Base-by-base conservation (phyloP, 92 coral and sea anemone genomes). In the Plumapathes pennacea region DNA sequence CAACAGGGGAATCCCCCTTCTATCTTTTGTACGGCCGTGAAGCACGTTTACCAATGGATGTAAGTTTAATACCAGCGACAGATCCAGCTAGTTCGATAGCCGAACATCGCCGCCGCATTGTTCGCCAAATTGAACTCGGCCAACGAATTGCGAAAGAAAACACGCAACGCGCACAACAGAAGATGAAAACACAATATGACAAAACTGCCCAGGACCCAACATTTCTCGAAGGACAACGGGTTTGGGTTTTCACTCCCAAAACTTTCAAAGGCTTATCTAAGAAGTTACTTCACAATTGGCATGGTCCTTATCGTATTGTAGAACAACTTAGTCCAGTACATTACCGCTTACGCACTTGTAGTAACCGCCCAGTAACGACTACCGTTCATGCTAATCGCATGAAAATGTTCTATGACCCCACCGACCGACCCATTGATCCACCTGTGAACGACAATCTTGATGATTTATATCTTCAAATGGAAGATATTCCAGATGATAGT, bases 1-100 rank as follows among this genome's bases (percentile, higher is more conserved):
- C 76, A n/a, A 83, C 76, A 0, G 68, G 69, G 12, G 90, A 84
- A 45, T 51, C 71, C 18, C 89, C 89, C 1, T 76, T 83, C 19
- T 76, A 61, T 25, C 37, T 76, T 1, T 56, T 83, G 6, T 68
- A 69, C 26, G 83, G 89, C 7, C 56, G 84, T 7, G 71, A 82
- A 41, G 57, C 84, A 6, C 70, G 74, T 8, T 41, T 84, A 4
- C 90, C 90, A 14, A 20, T 68, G 18, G 85, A 84, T 27, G 78
- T 61, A 0, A 61, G 61, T 29, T n/a, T 84, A 10, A n/a, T 84
- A 40, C 74, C 78, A 13, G 58, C 85, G 0, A 43, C 68, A 0
- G 62, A 77, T 25, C 30, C 71, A 13, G 59, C 79, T 10, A 47
- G 50, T 2, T 78, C 90, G 8, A 56, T 84, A 0, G 46, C 54